Evolutionary conservation across 1,140 invertebrate species (phyloP), one percentile per base, ranked within the genome.

Genomic region (Bombyx mori): DNA sequence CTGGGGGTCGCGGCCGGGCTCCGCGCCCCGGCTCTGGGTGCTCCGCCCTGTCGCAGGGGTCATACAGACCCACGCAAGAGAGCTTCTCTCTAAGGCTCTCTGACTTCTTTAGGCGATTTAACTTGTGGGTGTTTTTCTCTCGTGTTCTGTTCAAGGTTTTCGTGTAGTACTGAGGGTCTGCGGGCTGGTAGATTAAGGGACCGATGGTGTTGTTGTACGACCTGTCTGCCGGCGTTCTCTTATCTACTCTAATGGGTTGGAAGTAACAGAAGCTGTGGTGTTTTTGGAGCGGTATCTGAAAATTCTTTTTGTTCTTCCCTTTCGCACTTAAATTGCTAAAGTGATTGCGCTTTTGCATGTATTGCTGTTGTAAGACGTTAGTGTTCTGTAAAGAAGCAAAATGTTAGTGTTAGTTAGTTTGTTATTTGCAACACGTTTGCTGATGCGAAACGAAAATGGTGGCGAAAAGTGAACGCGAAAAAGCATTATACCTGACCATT

Each of bases 191-290:
- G 54, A 86, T 83, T 46, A 84, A 68, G 8, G 84, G 79, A 8
- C 81, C 84, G 71, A 85, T 84, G 6, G 89, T 89, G 54, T 89
- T 89, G 58, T 89, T 75, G 63, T 85, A 85, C 2, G 81, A 66
- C 57, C 77, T 66, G 62, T 88, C 80, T 62, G 86, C 71, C 22
- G 83, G 75, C 26, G 83, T 79, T 61, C 82, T 66, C 63, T 88
- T 80, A 70, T 86, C 76, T 56, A 84, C 80, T 75, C 81, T 83
- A 71, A 90, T 90, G 42, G 89, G 91, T 82, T 92, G 91, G 60
- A 92, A 92, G 69, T 92, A 91, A 61, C 88, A 88, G 69, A 92
- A 92, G 71, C 91, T 92, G 76, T 92, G 91, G 77, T 91, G 90
- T 76, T 92, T 92, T 72, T 92, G 91, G 35, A 92, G 66, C 0